Evolutionary conservation across 2,113 vertebrate species (phyloP), one percentile per base, ranked within the genome.

Genomic region (Onychostoma macrolepis): DNA sequence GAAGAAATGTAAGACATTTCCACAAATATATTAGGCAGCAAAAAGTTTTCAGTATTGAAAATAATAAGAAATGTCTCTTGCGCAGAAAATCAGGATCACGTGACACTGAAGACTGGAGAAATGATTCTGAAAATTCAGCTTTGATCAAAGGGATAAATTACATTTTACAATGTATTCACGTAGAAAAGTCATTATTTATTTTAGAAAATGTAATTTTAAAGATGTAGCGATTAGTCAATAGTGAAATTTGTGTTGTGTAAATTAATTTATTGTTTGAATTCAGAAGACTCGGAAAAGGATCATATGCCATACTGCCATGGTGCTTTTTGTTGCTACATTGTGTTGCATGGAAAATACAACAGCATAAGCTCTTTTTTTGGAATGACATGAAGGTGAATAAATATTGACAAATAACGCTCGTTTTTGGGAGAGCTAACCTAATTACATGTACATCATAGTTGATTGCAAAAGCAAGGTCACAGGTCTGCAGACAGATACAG

Each of bases 401-500:
- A 72, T 72, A 38, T 38, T 21, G 8, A 24, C 17, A 71, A 33
- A 38, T 71, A 71, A 71, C 17, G 1, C 2, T 48, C 2, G 6
- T 30, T 77, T 77, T 50, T 19, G 1, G 24, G 45, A 77, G 43
- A 78, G 30, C 76, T 50, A 33, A 50, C 76, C 48, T 48, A 78
- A 19, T 78, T 78, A 30, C 15, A 30, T 2, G 15, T 30, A 21
- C 26, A 53, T 33, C 15, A 43, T 28, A 28, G 24, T 8, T 33
- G 58, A 41, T 69, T 67, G 65, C 26, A 65, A 8, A 67, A 82
- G 80, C 58, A 33, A 33, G 41, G 26, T 13, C 65, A 48, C 81
- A 50, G 63, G 81, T 83, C 50, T 69, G 61, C 11, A 83, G 41
- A 67, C 63, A n/a, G 76, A 80, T 69, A 3, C 15, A 83, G 28